A percentile compares a stretch with the other conserved stretches of the same genome.
phyloP scores from a whole-genome alignment of 2,888 invertebrate genomes.

The Mesopsocus fuscifrons region DNA sequence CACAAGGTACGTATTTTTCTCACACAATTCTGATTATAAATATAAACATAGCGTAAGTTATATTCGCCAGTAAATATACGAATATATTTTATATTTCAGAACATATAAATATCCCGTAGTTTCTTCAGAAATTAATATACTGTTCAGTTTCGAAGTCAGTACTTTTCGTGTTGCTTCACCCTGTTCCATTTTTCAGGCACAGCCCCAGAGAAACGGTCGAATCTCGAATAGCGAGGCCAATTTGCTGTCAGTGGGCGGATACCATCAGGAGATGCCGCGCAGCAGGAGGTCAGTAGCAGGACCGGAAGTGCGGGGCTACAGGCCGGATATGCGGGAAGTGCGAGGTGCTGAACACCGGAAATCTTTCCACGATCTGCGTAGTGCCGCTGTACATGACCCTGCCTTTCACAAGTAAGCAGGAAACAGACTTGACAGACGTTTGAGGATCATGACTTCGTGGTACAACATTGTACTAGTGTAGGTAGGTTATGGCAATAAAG shows the following conservation, averaged over 20 bases:
- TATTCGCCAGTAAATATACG: too few species aligned
- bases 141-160: too few species aligned
- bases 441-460: too few species aligned
- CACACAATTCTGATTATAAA: too few species aligned
- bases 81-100: too few species aligned
- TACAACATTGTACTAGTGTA: too few species aligned
- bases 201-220: constrained; percentile 20
- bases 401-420: background rate
- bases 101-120: too few species aligned
- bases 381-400: constrained; percentile 9
- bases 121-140: too few species aligned
- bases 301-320: constrained; percentile 16
- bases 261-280: constrained; percentile 22
- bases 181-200: background rate
- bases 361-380: constrained; percentile 20
- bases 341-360: constrained; percentile 18
- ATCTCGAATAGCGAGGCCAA: constrained; percentile 79
- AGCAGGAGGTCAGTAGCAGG: constrained; percentile 14
- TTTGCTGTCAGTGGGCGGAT: constrained; percentile 34
- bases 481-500: too few species aligned
- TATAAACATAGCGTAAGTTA: too few species aligned
- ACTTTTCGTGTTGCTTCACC: too few species aligned
- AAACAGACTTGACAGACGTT: too few species aligned
- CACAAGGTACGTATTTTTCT: constrained; percentile 21
- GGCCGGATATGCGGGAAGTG: constrained; percentile 18